These are phyloP conservation scores for Cartodere bifasciata DNA, from an alignment of 2,888 invertebrate genomes.

Conservation along the genomic window DNA sequence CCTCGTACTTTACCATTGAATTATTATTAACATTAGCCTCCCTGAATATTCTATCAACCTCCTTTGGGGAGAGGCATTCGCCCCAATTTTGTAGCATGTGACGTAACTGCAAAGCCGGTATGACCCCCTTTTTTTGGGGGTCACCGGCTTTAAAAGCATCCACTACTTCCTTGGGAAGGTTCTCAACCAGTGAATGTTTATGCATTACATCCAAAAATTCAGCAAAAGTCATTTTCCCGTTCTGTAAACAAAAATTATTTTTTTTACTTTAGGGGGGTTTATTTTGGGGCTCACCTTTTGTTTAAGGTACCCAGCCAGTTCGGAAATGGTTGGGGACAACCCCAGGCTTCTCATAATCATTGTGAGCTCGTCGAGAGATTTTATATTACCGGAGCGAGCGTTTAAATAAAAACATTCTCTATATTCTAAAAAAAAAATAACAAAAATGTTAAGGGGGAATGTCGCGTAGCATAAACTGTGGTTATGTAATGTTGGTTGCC, in stretches of 20 bases:
- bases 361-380: slow-evolving; percentile 78
- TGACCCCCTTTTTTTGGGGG: slow-evolving; percentile 53
- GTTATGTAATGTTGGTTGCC: too few relatives aligned
- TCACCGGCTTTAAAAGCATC: slow-evolving; percentile 87
- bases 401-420: slow-evolving; percentile 94
- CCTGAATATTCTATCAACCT: slow-evolving; percentile 80
- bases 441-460: too few relatives aligned
- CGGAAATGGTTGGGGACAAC: slow-evolving; percentile 85
- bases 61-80: slow-evolving; percentile 64
- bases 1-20: slow-evolving; percentile 75
- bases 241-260: slow-evolving; percentile 34
- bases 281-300: slow-evolving; percentile 42
- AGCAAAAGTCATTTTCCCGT: slow-evolving; percentile 87
- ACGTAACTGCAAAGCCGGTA: slow-evolving; percentile 71
- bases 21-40: slow-evolving; percentile 77
- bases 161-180: slow-evolving; percentile 71
- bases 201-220: slow-evolving; percentile 94
- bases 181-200: slow-evolving; percentile 73
- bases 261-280: neutral
- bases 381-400: slow-evolving; percentile 79
- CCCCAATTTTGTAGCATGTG: slow-evolving; percentile 86
- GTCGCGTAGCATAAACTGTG: too few relatives aligned
- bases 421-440: slow-evolving; percentile 77
- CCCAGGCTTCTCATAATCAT: slow-evolving; percentile 91
- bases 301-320: slow-evolving; percentile 71